Evolutionary conservation across 1,140 invertebrate genomes (phyloP), one percentile per base, ranked within the genome.

Genomic region (Metaphire vulgaris): DNA sequence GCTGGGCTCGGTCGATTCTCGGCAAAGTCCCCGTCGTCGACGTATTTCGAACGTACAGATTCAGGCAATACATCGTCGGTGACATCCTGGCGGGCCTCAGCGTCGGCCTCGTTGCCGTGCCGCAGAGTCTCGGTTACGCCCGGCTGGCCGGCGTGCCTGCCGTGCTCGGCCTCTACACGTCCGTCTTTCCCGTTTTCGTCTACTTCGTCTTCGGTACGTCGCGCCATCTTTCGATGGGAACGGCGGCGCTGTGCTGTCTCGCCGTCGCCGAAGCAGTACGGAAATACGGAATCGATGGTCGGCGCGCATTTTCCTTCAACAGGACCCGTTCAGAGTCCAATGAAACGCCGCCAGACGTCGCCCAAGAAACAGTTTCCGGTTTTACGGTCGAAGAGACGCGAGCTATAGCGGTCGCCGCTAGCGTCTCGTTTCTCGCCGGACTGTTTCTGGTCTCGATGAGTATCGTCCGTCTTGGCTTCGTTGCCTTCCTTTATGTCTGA

Each of bases 151-250:
- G 84, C 15, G 83, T 89, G 0, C 83, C 85, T 41, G 82, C 88
- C 21, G 85, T 89, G 56, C 83, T 86, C 79, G 89, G 88, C 6
- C 83, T 89, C 0, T 89, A 89, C 79, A 88, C 86, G 1, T 87
- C 88, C 6, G 86, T 89, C 69, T 89, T 88, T 83, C 87, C 88
- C 6, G 83, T 86, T 0, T 74, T 89, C 14, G 74, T 89, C 33
- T 89, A 89, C 80, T 83, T 87, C 31, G 74, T 89, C 69, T 88
- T 89, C 70, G 88, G 88, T 69, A 88, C 88, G 1, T 88, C 88
- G 2, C 79, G 83, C 29, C 88, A 89, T 79, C 80, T 86, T 34
- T 85, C 84, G 66, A 83, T 85, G 79, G 84, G 84, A 72, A 85
- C 85, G 6, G 84, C 84, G 72, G 85, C 85, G 56, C 81, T 86